Conservation (phyloP, 2,888 invertebrate genomes). For the Clanis bilineata region DNA sequence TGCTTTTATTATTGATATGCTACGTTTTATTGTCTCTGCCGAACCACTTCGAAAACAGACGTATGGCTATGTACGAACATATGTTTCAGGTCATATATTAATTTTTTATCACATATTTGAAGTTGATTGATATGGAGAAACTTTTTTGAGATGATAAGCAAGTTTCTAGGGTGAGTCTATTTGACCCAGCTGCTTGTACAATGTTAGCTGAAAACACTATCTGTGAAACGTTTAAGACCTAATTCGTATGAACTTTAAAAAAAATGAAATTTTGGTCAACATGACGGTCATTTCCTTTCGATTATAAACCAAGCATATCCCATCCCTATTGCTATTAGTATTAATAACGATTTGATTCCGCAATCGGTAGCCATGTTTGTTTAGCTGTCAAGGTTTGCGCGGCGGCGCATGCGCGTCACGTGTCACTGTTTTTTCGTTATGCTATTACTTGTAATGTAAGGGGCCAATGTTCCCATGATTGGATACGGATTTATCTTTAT, state of each 20-base stretch:
- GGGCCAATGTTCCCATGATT: conserved; percentile 40
- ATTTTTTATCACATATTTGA: not conserved
- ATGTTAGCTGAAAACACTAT: too few species aligned
- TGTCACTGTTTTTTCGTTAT: conserved; percentile 65
- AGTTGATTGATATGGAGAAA: not conserved
- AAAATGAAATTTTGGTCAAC: too few species aligned
- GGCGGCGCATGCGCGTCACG: conserved; percentile 62
- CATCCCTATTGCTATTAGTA: conserved; percentile 37
- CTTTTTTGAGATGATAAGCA: too few species aligned
- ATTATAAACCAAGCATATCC: not conserved
- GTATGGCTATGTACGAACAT: too few species aligned
- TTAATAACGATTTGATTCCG: conserved; percentile 74
- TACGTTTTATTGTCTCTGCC: too few species aligned
- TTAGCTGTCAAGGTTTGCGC: conserved; percentile 69
- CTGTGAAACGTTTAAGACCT: too few species aligned
- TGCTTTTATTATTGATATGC: not conserved
- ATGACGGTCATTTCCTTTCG: too few species aligned
- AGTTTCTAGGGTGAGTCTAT: too few species aligned
- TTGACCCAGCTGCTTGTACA: too few species aligned
- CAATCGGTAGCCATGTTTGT: conserved; percentile 73
- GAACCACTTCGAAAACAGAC: too few species aligned
- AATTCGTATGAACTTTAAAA: too few species aligned
- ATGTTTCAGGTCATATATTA: too few species aligned
- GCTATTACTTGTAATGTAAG: conserved; percentile 46
- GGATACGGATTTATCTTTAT: conserved; percentile 46